A percentile compares a stretch with the other conserved stretches of the same genome.
phyloP scores from a whole-genome alignment of 1,140 invertebrate species.

The Neoseiulus cucumeris region DNA sequence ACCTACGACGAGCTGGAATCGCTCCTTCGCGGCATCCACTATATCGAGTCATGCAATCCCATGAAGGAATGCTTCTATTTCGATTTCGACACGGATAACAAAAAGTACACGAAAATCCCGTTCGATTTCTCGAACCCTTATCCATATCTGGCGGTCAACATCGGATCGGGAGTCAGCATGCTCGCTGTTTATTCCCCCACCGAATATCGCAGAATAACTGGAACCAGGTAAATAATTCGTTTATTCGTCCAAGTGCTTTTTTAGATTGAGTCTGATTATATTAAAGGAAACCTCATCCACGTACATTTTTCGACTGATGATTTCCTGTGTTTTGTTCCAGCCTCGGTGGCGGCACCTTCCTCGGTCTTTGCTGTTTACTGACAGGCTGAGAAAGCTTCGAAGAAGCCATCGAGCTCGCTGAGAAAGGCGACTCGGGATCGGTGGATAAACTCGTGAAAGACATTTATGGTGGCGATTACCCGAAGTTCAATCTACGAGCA shows the following conservation, averaged over 20 bases:
- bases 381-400: conserved; percentile 92
- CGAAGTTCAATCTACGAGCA: conserved; percentile 65
- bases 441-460: conserved; percentile 90
- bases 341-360: conserved; percentile 90
- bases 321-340: conserved; percentile 33
- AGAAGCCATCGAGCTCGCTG: conserved; percentile 84
- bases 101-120: conserved; percentile 43
- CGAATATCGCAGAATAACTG: conserved; percentile 77
- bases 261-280: too few relatives aligned
- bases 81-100: conserved; percentile 48
- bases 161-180: conserved; percentile 92
- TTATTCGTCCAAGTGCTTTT: conserved; percentile 11
- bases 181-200: conserved; percentile 73
- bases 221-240: conserved; percentile 44
- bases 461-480: conserved; percentile 93
- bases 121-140: conserved; percentile 81
- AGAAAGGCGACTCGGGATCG: conserved; percentile 71
- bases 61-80: conserved; percentile 82
- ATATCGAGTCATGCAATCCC: conserved; percentile 68
- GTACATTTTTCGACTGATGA: too few relatives aligned
- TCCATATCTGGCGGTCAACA: conserved; percentile 90
- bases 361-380: conserved; percentile 81
- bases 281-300: too few relatives aligned
- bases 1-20: conserved; percentile 95
- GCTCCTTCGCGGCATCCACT: conserved; percentile 80